Conservation (phyloP, 1,140 invertebrate genomes). For the Microvelia longipes region DNA sequence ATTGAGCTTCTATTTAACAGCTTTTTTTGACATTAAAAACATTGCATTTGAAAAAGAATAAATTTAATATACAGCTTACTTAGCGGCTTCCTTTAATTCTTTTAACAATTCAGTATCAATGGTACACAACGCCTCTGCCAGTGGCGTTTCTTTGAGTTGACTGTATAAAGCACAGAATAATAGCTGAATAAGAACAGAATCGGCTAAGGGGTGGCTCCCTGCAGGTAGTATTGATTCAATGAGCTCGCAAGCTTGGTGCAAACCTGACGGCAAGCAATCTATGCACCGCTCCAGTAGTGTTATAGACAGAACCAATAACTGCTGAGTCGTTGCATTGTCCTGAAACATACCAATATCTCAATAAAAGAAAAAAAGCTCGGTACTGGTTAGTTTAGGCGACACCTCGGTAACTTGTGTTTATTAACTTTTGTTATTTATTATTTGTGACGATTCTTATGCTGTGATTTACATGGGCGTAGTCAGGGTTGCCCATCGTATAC, state of each 20-base stretch:
- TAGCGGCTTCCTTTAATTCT: constrained; percentile 10
- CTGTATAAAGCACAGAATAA: constrained; percentile 28
- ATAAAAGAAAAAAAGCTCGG: no score
- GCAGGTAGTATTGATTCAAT: constrained; percentile 48
- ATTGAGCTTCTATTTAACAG: no score
- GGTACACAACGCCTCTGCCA: constrained; percentile 60
- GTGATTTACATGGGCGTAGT: no score
- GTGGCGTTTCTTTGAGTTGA: constrained; percentile 22
- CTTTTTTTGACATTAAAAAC: no score
- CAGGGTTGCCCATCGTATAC: no score
- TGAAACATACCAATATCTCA: constrained; percentile 6
- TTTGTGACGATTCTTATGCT: no score
- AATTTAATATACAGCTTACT: no score
- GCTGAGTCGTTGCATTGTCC: constrained; percentile 10
- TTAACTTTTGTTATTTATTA: no score
- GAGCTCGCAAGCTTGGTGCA: constrained; percentile 36
- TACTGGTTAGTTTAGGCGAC: no score
- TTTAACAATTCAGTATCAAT: constrained; percentile 53
- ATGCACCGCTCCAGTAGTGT: constrained; percentile 46
- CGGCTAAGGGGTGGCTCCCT: constrained; percentile 42
- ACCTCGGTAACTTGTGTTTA: no score
- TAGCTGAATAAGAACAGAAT: constrained; percentile 48
- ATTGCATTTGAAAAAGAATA: no score
- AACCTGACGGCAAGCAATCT: constrained; percentile 40
- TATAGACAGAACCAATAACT: constrained; percentile 46